These are phyloP conservation scores for Alviniconcha marisindica DNA, from an alignment of 1,140 invertebrate genomes.

Conservation along the genomic window DNA sequence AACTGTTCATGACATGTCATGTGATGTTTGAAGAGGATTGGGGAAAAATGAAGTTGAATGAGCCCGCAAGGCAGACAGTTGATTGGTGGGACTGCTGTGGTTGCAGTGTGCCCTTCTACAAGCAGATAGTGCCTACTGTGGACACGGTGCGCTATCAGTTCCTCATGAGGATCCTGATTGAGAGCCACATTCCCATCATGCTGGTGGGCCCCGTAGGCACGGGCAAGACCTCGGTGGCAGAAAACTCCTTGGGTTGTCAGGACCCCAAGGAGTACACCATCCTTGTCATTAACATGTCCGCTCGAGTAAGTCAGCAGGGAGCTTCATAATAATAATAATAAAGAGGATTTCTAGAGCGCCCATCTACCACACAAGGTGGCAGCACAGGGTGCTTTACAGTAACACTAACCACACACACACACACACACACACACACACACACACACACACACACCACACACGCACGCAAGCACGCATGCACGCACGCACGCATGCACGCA, in stretches of 20 bases:
- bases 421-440: too few species aligned
- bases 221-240: slow-evolving; percentile 86
- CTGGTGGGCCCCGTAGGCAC: slow-evolving; percentile 88
- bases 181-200: slow-evolving; percentile 82
- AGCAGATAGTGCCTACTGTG: slow-evolving; percentile 88
- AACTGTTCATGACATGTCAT: too few species aligned
- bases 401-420: too few species aligned
- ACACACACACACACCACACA: too few species aligned
- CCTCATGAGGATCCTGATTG: slow-evolving; percentile 81
- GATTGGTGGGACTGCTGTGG: too few species aligned
- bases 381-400: too few species aligned
- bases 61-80: too few species aligned
- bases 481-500: background rate
- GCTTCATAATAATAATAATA: too few species aligned
- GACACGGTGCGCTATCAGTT: slow-evolving; percentile 89
- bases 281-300: slow-evolving; percentile 89
- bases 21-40: too few species aligned
- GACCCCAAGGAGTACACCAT: slow-evolving; percentile 81
- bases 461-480: background rate
- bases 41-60: too few species aligned
- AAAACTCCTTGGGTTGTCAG: slow-evolving; percentile 81
- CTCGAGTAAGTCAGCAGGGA: slow-evolving; percentile 79
- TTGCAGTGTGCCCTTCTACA: slow-evolving; percentile 85
- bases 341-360: too few species aligned
- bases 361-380: too few species aligned